Evolutionary conservation across 1,140 invertebrate species (phyloP).

Genomic region (Apis mellifera): DNA sequence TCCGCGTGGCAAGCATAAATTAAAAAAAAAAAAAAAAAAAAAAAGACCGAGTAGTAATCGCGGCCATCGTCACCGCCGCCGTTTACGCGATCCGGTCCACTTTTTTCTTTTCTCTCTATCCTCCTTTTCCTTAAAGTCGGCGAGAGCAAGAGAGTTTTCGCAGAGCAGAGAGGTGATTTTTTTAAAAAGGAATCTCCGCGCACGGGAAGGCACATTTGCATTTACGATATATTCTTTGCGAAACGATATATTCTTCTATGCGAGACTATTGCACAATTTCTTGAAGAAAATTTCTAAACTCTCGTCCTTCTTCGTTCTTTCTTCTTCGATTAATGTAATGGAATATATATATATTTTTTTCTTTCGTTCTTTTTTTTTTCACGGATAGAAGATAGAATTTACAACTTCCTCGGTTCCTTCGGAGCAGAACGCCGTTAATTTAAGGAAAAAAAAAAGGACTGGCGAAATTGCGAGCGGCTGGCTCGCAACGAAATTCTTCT

Average conservation of each 20-base stretch:
- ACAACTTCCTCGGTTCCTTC: neutral
- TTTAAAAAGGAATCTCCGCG: neutral
- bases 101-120: neutral
- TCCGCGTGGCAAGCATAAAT: slow-evolving; percentile 14
- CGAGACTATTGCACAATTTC: slow-evolving; percentile 45
- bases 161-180: neutral
- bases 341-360: too few relatives aligned
- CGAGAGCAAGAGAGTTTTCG: too few relatives aligned
- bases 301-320: too few relatives aligned
- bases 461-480: neutral
- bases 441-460: neutral
- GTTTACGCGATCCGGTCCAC: neutral
- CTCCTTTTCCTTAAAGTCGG: neutral
- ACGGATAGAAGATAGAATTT: neutral
- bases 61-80: neutral
- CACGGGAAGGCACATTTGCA: neutral
- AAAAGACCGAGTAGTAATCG: too few relatives aligned
- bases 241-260: neutral
- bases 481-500: neutral
- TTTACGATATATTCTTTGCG: slow-evolving; percentile 18
- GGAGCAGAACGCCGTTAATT: neutral
- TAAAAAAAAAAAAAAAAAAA: too few relatives aligned
- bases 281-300: slow-evolving; percentile 16
- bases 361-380: neutral
- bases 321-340: neutral